phyloP scores from a whole-genome alignment of 2,888 invertebrate genomes.

The Apodemia zela region DNA sequence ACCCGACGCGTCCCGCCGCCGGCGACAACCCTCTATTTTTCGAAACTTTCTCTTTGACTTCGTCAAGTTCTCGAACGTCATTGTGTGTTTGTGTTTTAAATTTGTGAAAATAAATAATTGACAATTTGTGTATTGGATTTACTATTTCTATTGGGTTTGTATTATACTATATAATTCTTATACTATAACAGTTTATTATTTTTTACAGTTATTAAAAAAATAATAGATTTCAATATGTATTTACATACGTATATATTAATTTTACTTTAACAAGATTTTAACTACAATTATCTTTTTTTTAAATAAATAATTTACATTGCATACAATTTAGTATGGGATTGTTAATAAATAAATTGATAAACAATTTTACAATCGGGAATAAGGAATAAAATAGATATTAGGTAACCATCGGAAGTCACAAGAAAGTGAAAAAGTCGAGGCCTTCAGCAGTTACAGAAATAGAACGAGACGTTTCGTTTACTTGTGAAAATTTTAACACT shows the following conservation, averaged over 20 bases:
- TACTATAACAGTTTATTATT: not conserved
- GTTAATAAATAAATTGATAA: not conserved
- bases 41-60: slow-evolving; percentile 60
- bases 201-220: slow-evolving; percentile 18
- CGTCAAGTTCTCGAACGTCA: slow-evolving; percentile 63
- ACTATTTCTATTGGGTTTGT: slow-evolving; percentile 45
- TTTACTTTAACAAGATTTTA: not conserved
- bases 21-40: slow-evolving; percentile 67
- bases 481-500: slow-evolving; percentile 48
- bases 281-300: not conserved
- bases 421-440: slow-evolving; percentile 52
- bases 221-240: not conserved
- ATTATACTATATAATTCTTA: slow-evolving; percentile 37
- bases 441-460: slow-evolving; percentile 72
- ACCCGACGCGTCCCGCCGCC: slow-evolving; percentile 80
- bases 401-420: slow-evolving; percentile 66
- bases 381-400: slow-evolving; percentile 40
- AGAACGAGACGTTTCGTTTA: slow-evolving; percentile 71
- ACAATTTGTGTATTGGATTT: slow-evolving; percentile 59
- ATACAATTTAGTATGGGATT: not conserved
- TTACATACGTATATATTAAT: not conserved
- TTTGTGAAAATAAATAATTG: not conserved
- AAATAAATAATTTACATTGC: not conserved
- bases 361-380: slow-evolving; percentile 21
- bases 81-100: slow-evolving; percentile 54